Conservation (phyloP, 2,113 vertebrate genomes). For the Bombycilla garrulus region DNA sequence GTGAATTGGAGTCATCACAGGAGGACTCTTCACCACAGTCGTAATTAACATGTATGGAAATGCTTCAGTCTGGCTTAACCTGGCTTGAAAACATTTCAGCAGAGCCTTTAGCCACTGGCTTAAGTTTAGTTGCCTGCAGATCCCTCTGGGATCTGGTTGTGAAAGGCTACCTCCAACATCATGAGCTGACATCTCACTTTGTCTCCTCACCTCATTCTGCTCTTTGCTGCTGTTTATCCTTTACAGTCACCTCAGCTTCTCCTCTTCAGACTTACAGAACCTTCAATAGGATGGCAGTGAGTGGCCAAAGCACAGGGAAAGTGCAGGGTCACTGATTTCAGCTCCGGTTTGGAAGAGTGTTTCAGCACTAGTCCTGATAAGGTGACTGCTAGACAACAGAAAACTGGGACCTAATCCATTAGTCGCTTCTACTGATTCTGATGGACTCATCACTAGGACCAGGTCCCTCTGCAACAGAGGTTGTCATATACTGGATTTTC, state of each 20-base stretch:
- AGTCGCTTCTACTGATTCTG: not conserved
- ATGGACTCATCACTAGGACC: not conserved
- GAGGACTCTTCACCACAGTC: not conserved
- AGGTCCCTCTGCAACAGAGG: not conserved
- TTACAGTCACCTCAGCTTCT: not conserved
- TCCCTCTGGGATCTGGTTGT: not conserved
- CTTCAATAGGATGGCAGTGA: not conserved
- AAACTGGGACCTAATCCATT: not conserved
- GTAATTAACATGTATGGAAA: fast-evolving
- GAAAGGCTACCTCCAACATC: not conserved
- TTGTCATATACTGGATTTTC: not conserved
- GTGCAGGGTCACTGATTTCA: not conserved
- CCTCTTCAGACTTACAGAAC: not conserved
- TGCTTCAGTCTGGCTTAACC: not conserved
- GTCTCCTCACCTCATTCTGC: not conserved
- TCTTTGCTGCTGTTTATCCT: not conserved
- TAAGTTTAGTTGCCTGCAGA: not conserved
- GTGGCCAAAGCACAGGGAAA: not conserved
- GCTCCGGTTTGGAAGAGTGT: not conserved
- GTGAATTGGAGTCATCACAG: not conserved
- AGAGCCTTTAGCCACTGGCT: not conserved
- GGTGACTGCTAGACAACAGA: not conserved
- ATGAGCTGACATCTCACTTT: not conserved
- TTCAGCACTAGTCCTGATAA: not conserved
- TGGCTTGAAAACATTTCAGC: not conserved